Evolutionary conservation across 2,888 invertebrate species (phyloP), one percentile per base, ranked within the genome.

Genomic region (Cinara cedri): DNA sequence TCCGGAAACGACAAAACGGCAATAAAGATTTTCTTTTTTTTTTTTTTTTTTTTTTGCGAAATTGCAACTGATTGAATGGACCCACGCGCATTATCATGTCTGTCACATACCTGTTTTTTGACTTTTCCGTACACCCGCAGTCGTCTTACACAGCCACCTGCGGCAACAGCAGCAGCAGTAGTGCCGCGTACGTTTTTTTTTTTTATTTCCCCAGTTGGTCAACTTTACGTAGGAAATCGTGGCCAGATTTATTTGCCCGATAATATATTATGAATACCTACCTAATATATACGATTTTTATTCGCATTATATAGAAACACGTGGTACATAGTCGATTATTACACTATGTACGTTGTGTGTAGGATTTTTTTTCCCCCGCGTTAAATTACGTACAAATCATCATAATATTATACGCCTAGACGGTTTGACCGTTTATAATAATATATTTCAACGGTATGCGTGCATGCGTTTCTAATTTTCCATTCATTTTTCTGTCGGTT

Each of bases 31-130:
- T 34, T 34, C 6, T 34, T 34, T 34, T 34, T 34, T 6, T 34
- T 34, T 6, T 34, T 34, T 1, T 49, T 24, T 60, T 26, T 46
- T 26, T 13, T 34, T 63, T 49, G 21, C 13, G 72, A 49, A 62
- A 72, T 72, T 49, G 46, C 66, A 21, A 44, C 66, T 75, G 66
- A 76, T 66, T 68, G 76, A 78, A 68, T 68, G 55, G 68, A 57
- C 46, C 51, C 57, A 24, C 65, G 66, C 24, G 19, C 66, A 66
- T 78, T 57, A 68, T 78, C 68, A 78, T 68, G 57, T 66, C 19
- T 60, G 68, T 68, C 60, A 78, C 76, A 78, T 78, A 60, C n/a
- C n/a, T n/a, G n/a, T 66, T 68, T 57, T 68, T 68, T 11, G 51
- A 60, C 26, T 72, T 34, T 1, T 8, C 34, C 26, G 34, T 1